phyloP scores from a whole-genome alignment of 1,140 invertebrate species.

The Trichonephila clavipes region DNA sequence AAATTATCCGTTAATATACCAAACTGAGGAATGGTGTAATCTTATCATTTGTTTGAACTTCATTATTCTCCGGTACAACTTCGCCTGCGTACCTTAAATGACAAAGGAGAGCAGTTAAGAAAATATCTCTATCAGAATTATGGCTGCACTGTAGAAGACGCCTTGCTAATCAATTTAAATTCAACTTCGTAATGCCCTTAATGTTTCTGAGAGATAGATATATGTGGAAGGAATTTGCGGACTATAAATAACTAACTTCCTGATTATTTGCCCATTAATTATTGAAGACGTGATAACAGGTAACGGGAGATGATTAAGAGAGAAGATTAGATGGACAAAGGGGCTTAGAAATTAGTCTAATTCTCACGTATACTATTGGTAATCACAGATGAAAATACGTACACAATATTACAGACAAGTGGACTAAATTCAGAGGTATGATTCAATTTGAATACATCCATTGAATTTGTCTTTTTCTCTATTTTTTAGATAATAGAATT shows the following conservation, averaged over 20 bases:
- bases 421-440: background rate
- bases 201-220: slow-evolving; percentile 21
- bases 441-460: background rate
- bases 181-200: slow-evolving; percentile 41
- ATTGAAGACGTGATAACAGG: slow-evolving; percentile 47
- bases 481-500: background rate
- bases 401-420: background rate
- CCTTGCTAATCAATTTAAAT: slow-evolving; percentile 45
- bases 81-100: background rate
- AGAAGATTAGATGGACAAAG: slow-evolving; percentile 11
- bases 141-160: slow-evolving; percentile 5
- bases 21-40: background rate
- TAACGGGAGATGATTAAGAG: slow-evolving; percentile 27
- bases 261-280: slow-evolving; percentile 53
- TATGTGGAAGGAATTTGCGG: background rate
- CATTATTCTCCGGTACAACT: slow-evolving; percentile 42
- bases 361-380: background rate
- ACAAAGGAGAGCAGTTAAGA: slow-evolving; percentile 49
- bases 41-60: slow-evolving; percentile 55
- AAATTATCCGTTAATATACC: slow-evolving; percentile 46
- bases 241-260: slow-evolving; percentile 38
- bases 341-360: background rate
- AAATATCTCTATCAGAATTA: slow-evolving; percentile 56
- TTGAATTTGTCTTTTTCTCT: background rate
- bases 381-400: background rate